Conservation (phyloP, 2,888 invertebrate genomes). For the Parnassius mnemosyne region DNA sequence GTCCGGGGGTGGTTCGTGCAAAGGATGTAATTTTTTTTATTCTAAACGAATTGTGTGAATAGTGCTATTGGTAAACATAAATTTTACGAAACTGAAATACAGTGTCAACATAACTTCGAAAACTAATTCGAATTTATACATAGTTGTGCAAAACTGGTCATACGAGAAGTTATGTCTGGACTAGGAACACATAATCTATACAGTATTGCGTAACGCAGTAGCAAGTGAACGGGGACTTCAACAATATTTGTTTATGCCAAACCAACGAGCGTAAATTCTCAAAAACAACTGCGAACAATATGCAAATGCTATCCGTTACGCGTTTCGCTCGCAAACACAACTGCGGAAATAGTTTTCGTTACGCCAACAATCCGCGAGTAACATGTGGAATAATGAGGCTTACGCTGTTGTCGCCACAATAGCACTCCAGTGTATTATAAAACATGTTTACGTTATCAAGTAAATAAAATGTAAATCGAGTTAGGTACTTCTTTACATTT, state of each 20-base stretch:
- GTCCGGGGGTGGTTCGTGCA: too few species aligned
- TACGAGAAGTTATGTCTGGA: slow-evolving; percentile 25
- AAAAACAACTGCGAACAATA: slow-evolving; percentile 55
- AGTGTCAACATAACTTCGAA: slow-evolving; percentile 1
- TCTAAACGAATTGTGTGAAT: too few species aligned
- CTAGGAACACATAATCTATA: slow-evolving; percentile 27
- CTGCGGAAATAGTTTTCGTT: slow-evolving; percentile 28
- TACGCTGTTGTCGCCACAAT: slow-evolving; percentile 28
- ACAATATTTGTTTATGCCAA: slow-evolving; percentile 44
- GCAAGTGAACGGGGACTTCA: slow-evolving; percentile 34
- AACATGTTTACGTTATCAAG: neutral
- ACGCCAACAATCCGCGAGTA: slow-evolving; percentile 38
- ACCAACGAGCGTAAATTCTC: slow-evolving; percentile 44
- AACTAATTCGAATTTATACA: slow-evolving; percentile 21
- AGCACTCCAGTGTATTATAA: slow-evolving; percentile 2
- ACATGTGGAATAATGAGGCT: slow-evolving; percentile 43
- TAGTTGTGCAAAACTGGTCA: slow-evolving; percentile 21
- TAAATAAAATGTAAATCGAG: too few species aligned
- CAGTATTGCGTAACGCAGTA: slow-evolving; percentile 17
- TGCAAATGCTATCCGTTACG: slow-evolving; percentile 50
- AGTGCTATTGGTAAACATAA: too few species aligned
- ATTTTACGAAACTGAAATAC: slow-evolving; percentile 4
- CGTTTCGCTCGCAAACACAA: slow-evolving; percentile 37
- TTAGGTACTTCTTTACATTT: too few species aligned
- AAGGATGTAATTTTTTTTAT: too few species aligned